phyloP scores from a whole-genome alignment of 2,113 vertebrate genomes.

The Strix aluco region DNA sequence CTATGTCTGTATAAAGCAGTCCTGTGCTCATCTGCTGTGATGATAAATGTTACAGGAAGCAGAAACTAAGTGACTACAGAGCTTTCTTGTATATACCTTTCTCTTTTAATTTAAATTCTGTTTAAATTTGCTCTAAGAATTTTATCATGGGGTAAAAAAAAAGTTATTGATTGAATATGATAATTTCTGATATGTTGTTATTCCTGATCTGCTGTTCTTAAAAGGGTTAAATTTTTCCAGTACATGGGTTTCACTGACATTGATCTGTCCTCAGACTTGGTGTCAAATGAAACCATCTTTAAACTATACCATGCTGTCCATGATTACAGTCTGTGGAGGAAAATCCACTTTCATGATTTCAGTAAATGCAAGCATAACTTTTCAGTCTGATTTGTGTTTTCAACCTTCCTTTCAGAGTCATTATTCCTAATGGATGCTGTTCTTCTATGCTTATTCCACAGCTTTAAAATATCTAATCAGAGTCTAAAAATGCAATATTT shows the following conservation, averaged over 20 bases:
- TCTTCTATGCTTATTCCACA: not conserved
- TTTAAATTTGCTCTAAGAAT: not conserved
- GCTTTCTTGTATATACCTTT: not conserved
- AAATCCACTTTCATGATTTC: not conserved
- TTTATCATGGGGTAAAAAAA: not conserved
- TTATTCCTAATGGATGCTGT: not conserved
- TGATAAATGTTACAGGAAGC: not conserved
- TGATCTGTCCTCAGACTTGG: not conserved
- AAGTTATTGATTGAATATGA: not conserved
- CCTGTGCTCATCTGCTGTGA: not conserved
- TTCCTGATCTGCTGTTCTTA: not conserved
- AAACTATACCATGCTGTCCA: not conserved
- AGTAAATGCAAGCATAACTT: not conserved
- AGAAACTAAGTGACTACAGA: not conserved
- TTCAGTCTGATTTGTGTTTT: not conserved
- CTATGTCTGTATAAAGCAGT: not conserved
- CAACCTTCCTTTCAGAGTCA: not conserved
- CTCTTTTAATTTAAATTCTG: not conserved
- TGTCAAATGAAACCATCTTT: not conserved
- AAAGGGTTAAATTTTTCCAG: not conserved
- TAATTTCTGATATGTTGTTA: not conserved
- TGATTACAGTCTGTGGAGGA: not conserved
- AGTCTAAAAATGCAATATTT: not conserved
- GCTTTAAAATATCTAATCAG: not conserved
- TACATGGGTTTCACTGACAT: not conserved